Evolutionary conservation across 2,113 vertebrate genomes (phyloP).

Genomic region (Hystrix brachyura): DNA sequence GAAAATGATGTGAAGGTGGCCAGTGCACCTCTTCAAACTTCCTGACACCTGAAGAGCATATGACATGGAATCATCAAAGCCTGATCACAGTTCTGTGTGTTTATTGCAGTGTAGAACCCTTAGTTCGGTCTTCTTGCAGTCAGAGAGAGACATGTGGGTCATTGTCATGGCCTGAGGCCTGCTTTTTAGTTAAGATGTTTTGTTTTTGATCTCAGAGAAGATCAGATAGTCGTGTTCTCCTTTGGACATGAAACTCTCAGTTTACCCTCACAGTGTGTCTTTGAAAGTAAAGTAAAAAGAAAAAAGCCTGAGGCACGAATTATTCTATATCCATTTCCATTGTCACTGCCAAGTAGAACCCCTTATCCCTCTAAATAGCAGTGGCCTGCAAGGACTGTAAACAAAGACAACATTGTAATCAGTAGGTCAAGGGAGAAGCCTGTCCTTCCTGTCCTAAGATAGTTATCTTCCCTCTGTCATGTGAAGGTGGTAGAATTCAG

Average conservation of each 20-base stretch:
- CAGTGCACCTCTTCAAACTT: conserved; percentile 77
- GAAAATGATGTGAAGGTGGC: conserved; percentile 78
- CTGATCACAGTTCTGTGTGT: conserved; percentile 13
- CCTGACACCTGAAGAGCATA: conserved; percentile 60
- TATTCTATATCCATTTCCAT: background rate
- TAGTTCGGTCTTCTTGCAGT: conserved; percentile 3
- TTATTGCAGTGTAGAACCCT: background rate
- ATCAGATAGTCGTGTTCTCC: conserved; percentile 29
- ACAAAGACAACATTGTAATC: background rate
- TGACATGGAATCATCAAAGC: conserved; percentile 45
- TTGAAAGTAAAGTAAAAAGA: background rate
- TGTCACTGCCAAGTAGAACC: background rate
- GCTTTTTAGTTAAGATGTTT: background rate
- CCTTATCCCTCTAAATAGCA: background rate
- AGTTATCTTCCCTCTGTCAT: background rate
- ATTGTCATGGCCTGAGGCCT: background rate
- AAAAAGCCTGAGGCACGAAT: background rate
- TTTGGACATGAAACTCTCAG: conserved; percentile 17
- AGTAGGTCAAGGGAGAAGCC: background rate
- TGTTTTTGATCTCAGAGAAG: conserved; percentile 28
- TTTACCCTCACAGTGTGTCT: background rate
- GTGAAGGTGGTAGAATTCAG: background rate
- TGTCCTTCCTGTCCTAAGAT: background rate
- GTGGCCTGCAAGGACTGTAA: background rate
- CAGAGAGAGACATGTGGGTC: background rate